Evolutionary conservation across 2,797 vertebrate genomes (phyloP).

Genomic region (Aselliscus stoliczkanus): DNA sequence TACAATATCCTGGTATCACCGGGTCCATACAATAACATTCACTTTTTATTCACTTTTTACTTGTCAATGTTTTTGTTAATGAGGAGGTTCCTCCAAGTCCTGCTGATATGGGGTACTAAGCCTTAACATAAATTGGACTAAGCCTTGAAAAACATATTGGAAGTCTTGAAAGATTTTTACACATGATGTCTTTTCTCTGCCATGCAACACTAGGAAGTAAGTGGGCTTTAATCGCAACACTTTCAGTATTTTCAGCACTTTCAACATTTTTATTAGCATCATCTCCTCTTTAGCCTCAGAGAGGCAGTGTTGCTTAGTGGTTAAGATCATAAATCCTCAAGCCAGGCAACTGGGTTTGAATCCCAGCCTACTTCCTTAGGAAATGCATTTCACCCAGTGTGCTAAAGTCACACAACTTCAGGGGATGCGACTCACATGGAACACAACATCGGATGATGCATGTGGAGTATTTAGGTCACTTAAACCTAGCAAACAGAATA

Average conservation of each 20-base stretch:
- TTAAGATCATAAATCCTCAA: background rate
- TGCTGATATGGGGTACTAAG: background rate
- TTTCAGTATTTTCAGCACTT: background rate
- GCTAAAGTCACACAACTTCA: background rate
- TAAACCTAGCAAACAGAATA: background rate
- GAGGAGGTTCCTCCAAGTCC: background rate
- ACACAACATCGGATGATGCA: background rate
- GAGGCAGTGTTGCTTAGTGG: background rate
- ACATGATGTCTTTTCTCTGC: background rate
- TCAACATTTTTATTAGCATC: background rate
- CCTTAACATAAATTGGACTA: background rate
- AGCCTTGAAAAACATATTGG: background rate
- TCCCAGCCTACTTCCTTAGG: background rate
- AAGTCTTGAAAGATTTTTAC: background rate
- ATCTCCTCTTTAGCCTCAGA: background rate
- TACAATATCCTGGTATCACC: fast-evolving
- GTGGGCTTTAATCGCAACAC: background rate
- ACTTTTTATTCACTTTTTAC: background rate
- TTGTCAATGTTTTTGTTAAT: background rate
- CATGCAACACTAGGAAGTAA: background rate
- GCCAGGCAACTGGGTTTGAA: background rate
- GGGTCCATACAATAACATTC: background rate
- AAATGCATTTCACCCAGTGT: background rate
- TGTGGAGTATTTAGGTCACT: background rate
- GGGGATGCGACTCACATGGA: background rate